Conservation (phyloP, 2,797 vertebrate species). For the Eulemur mongoz region DNA sequence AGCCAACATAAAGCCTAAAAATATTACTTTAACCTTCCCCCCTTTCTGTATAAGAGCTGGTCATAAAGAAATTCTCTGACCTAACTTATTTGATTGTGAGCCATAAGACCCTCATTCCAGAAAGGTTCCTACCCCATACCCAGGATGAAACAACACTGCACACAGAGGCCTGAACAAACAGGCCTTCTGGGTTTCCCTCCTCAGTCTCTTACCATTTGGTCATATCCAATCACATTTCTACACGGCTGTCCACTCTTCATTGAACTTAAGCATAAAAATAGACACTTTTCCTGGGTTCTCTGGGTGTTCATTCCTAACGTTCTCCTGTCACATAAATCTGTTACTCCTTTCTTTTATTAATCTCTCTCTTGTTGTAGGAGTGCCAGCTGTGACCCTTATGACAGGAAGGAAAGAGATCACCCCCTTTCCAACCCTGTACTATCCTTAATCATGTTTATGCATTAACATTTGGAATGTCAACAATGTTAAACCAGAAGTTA, state of each 20-base stretch:
- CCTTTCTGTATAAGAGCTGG: background rate
- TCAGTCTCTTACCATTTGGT: background rate
- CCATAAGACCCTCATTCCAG: background rate
- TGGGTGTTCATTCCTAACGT: too few relatives aligned
- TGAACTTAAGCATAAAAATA: background rate
- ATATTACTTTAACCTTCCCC: background rate
- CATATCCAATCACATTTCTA: background rate
- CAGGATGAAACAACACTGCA: background rate
- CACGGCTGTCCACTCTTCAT: background rate
- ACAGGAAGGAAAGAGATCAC: background rate
- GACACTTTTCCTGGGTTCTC: background rate
- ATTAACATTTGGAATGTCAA: background rate
- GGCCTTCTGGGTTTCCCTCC: background rate
- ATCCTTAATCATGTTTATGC: background rate
- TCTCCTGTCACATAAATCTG: background rate
- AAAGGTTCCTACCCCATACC: background rate
- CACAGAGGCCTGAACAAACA: background rate
- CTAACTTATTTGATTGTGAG: background rate
- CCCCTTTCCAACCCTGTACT: background rate
- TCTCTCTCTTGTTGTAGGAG: background rate
- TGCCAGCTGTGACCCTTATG: background rate
- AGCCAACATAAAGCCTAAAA: background rate
- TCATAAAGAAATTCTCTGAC: background rate
- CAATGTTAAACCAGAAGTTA: slow-evolving; percentile 17
- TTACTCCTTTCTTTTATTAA: background rate